A percentile compares a stretch with the other conserved stretches of the same genome.
These are phyloP conservation scores for Cuniculus paca DNA, from an alignment of 2,797 vertebrate species.

Conservation along the genomic window DNA sequence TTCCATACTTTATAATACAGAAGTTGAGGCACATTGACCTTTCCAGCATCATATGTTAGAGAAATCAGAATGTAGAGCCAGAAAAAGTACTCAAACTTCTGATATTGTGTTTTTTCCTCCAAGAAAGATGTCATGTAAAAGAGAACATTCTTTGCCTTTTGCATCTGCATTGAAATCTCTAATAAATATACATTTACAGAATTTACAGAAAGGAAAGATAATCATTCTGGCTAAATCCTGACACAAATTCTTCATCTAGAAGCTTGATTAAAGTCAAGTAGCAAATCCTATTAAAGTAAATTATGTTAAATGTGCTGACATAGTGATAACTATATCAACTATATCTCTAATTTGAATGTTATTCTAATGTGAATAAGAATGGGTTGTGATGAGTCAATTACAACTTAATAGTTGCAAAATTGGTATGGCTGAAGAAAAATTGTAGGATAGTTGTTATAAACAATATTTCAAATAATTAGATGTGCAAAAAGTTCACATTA, in stretches of 20 bases:
- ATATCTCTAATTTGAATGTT: conserved; percentile 76
- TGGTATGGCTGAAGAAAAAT: conserved; percentile 37
- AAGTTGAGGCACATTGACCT: neutral
- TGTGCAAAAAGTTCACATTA: neutral
- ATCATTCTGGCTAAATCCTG: conserved; percentile 18
- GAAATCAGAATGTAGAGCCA: neutral
- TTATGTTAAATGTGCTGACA: conserved; percentile 73
- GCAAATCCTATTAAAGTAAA: conserved; percentile 46
- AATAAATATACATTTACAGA: conserved; percentile 29
- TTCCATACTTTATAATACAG: neutral
- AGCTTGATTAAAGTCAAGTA: conserved; percentile 38
- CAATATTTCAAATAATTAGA: neutral
- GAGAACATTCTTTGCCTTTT: conserved; percentile 4
- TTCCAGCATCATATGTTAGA: neutral
- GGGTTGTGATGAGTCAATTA: conserved; percentile 80
- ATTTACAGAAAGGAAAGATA: conserved; percentile 5
- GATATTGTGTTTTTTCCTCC: neutral
- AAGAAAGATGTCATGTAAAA: neutral
- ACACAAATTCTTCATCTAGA: conserved; percentile 48
- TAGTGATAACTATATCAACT: conserved; percentile 74
- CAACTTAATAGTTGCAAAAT: conserved; percentile 72
- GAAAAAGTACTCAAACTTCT: neutral
- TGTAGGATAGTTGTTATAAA: conserved; percentile 10
- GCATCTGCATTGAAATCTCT: neutral
- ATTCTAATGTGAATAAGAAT: conserved; percentile 84